Conservation (phyloP, 1,140 invertebrate genomes). For the Pseudomyrmex concolor region DNA sequence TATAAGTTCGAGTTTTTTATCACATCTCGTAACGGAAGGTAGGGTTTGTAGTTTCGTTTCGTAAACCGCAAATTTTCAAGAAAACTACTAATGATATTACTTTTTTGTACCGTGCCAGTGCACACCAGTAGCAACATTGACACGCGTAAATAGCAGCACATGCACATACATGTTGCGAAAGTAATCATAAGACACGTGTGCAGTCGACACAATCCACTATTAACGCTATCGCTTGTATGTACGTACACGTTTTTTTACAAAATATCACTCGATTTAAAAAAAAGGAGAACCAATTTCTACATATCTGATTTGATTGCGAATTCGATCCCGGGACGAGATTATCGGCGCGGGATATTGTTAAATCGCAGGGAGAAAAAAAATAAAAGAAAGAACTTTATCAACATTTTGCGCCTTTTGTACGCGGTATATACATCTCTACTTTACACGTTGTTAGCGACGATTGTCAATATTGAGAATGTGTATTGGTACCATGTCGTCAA, state of each 20-base stretch:
- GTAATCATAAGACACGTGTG: not conserved
- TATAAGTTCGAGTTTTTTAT: too few species aligned
- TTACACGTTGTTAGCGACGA: slow-evolving; percentile 73
- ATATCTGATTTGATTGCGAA: slow-evolving; percentile 65
- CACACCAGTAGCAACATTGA: too few species aligned
- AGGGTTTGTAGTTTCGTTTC: too few species aligned
- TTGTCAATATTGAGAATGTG: slow-evolving; percentile 66
- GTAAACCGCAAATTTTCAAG: too few species aligned
- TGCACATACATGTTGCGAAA: not conserved
- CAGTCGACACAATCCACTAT: slow-evolving; percentile 3
- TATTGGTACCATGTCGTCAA: slow-evolving; percentile 67
- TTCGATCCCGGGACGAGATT: slow-evolving; percentile 39
- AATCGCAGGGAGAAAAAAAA: slow-evolving; percentile 25
- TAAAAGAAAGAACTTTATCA: not conserved
- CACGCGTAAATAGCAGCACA: too few species aligned
- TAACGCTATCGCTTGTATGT: slow-evolving; percentile 30
- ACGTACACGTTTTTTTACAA: slow-evolving; percentile 41
- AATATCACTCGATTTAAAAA: slow-evolving; percentile 45
- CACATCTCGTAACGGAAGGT: too few species aligned
- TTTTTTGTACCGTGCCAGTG: too few species aligned
- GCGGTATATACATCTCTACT: slow-evolving; percentile 68
- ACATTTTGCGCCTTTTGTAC: slow-evolving; percentile 69
- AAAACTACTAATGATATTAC: too few species aligned
- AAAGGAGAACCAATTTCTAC: slow-evolving; percentile 51
- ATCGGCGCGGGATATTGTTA: slow-evolving; percentile 31